phyloP scores from a whole-genome alignment of 2,797 vertebrate genomes.

The Micropoecilia bifurca region DNA sequence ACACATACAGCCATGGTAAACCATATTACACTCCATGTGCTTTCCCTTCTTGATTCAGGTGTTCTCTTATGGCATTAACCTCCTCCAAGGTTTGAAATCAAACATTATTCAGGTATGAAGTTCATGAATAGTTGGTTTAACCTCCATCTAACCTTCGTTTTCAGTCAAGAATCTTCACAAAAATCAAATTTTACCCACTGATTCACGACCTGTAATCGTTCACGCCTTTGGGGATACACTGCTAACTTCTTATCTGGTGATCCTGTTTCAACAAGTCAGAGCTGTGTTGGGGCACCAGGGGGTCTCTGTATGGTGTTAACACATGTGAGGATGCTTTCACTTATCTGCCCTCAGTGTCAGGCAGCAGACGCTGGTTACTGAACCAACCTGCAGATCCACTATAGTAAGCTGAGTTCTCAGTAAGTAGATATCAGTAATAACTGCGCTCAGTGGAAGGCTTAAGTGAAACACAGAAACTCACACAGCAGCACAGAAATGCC shows the following conservation, averaged over 20 bases:
- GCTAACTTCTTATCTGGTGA: not conserved
- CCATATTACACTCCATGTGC: not conserved
- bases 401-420: not conserved
- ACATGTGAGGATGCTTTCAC: not conserved
- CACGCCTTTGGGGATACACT: not conserved
- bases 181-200: not conserved
- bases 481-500: not conserved
- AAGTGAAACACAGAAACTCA: not conserved
- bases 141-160: not conserved
- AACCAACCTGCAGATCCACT: not conserved
- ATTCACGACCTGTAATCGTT: not conserved
- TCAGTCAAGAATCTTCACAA: not conserved
- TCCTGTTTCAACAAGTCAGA: not conserved
- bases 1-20: not conserved
- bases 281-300: not conserved
- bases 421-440: slow-evolving; percentile 15
- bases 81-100: not conserved
- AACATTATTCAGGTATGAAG: not conserved
- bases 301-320: not conserved
- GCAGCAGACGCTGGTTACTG: slow-evolving; percentile 3
- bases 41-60: not conserved
- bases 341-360: not conserved
- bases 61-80: not conserved
- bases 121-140: not conserved
- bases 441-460: slow-evolving; percentile 9